phyloP scores from a whole-genome alignment of 1,140 invertebrate genomes.

The Charaxes varanes region DNA sequence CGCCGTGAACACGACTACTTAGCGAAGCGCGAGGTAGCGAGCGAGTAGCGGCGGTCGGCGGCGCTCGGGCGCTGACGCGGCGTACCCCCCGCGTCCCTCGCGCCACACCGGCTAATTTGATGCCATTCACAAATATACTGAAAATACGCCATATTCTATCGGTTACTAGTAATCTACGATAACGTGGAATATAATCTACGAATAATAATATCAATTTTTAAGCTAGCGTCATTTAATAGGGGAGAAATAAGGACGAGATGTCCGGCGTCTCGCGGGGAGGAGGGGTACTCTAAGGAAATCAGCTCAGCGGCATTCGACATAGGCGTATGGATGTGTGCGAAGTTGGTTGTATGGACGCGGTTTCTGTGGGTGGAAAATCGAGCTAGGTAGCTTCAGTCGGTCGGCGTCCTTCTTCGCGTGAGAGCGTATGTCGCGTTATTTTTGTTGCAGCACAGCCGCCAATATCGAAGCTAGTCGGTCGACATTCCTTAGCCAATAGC shows the following conservation, averaged over 20 bases:
- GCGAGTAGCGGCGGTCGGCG: slow-evolving; percentile 39
- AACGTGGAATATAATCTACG: slow-evolving; percentile 12
- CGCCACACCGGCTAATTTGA: slow-evolving; percentile 50
- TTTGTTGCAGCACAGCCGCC: slow-evolving; percentile 34
- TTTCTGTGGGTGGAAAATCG: slow-evolving; percentile 52
- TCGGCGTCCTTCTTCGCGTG: slow-evolving; percentile 23
- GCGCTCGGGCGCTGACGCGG: slow-evolving; percentile 30
- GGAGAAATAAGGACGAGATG: slow-evolving; percentile 18
- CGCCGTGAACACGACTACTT: slow-evolving; percentile 64
- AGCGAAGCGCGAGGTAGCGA: slow-evolving; percentile 35
- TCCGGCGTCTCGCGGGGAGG: slow-evolving; percentile 43
- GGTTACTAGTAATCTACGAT: slow-evolving; percentile 20
- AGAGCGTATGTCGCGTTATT: slow-evolving; percentile 34
- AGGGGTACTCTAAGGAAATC: slow-evolving; percentile 53
- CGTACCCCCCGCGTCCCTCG: slow-evolving; percentile 34
- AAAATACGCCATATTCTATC: slow-evolving; percentile 43
- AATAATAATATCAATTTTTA: slow-evolving; percentile 9
- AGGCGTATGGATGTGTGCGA: slow-evolving; percentile 27
- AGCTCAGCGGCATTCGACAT: slow-evolving; percentile 51
- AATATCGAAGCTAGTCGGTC: slow-evolving; percentile 54
- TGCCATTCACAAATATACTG: slow-evolving; percentile 65
- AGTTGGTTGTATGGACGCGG: slow-evolving; percentile 26
- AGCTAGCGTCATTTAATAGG: slow-evolving; percentile 12
- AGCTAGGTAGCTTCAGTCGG: slow-evolving; percentile 45
- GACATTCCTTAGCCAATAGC: slow-evolving; percentile 54